Percentiles rank a stretch among this genome's conserved stretches.
phyloP scores from a whole-genome alignment of 2,797 vertebrate species.

The Cercopithecus mitis region DNA sequence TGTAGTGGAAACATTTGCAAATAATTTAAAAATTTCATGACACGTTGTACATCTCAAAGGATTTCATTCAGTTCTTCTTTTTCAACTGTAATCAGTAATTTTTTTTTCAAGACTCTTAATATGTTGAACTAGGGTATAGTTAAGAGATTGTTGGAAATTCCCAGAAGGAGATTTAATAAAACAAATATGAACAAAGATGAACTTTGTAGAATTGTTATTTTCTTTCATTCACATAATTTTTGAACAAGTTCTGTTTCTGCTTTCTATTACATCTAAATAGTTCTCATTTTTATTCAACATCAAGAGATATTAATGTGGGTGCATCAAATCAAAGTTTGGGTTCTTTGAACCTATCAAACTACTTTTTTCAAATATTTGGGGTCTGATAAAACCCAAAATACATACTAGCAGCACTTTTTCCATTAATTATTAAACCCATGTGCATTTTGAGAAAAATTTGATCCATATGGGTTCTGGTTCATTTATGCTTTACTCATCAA shows the following conservation, averaged over 20 bases:
- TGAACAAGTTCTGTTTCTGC: slow-evolving; percentile 58
- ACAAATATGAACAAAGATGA: slow-evolving; percentile 73
- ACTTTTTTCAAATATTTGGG: slow-evolving; percentile 73
- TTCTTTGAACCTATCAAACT: slow-evolving; percentile 73
- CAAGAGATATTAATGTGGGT: slow-evolving; percentile 69
- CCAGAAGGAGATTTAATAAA: slow-evolving; percentile 76
- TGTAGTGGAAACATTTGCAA: slow-evolving; percentile 82
- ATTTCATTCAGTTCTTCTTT: slow-evolving; percentile 72
- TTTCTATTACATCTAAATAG: slow-evolving; percentile 70
- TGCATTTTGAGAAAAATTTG: slow-evolving; percentile 79
- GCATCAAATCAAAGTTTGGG: slow-evolving; percentile 69
- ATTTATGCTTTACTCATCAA: slow-evolving; percentile 80
- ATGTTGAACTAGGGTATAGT: slow-evolving; percentile 60
- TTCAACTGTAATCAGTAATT: slow-evolving; percentile 81
- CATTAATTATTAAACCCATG: slow-evolving; percentile 81
- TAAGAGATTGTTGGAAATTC: slow-evolving; percentile 77
- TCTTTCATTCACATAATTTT: slow-evolving; percentile 73
- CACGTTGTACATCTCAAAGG: slow-evolving; percentile 78
- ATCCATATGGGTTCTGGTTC: slow-evolving; percentile 79
- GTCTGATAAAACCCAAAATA: slow-evolving; percentile 77
- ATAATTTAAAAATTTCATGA: slow-evolving; percentile 80
- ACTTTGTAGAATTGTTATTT: slow-evolving; percentile 73
- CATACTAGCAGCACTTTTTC: slow-evolving; percentile 75
- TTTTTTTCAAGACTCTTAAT: slow-evolving; percentile 79
- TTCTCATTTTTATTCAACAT: slow-evolving; percentile 69